These are phyloP conservation scores for Callipepla squamata DNA, from an alignment of 2,113 vertebrate species.

Conservation along the genomic window DNA sequence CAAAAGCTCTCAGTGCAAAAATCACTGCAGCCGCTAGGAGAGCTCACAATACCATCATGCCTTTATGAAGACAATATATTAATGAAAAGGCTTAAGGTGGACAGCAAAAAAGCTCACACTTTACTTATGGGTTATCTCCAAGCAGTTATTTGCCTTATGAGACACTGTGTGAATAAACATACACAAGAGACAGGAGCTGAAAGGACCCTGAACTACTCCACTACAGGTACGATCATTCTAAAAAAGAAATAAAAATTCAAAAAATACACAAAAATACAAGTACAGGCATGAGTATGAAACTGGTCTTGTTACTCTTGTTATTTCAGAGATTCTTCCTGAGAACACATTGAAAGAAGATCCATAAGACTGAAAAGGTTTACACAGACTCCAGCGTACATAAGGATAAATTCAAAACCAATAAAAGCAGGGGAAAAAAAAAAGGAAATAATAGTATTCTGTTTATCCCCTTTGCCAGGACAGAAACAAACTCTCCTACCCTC, in stretches of 20 bases:
- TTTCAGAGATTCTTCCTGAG: neutral
- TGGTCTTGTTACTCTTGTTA: neutral
- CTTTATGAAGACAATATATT: slow-evolving; percentile 1
- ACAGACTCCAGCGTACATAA: rapidly evolving
- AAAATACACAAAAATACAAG: too few species aligned
- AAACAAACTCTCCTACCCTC: neutral
- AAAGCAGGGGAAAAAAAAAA: neutral
- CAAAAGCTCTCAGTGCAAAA: slow-evolving; percentile 11
- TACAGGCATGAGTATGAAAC: neutral
- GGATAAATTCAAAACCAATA: neutral
- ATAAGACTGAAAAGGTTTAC: neutral
- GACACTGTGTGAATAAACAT: neutral
- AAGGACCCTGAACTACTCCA: neutral
- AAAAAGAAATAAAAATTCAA: neutral
- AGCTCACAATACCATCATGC: neutral
- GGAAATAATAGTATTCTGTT: neutral
- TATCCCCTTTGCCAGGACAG: neutral
- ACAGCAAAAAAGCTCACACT: neutral
- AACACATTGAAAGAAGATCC: neutral
- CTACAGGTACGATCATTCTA: neutral
- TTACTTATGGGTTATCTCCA: neutral
- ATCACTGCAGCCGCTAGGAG: neutral
- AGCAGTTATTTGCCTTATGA: neutral
- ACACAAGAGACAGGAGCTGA: neutral
- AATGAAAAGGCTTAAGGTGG: slow-evolving; percentile 36